Evolutionary conservation across 2,888 invertebrate species (phyloP), one percentile per base, ranked within the genome.

Genomic region (Phanerotoma sp.): DNA sequence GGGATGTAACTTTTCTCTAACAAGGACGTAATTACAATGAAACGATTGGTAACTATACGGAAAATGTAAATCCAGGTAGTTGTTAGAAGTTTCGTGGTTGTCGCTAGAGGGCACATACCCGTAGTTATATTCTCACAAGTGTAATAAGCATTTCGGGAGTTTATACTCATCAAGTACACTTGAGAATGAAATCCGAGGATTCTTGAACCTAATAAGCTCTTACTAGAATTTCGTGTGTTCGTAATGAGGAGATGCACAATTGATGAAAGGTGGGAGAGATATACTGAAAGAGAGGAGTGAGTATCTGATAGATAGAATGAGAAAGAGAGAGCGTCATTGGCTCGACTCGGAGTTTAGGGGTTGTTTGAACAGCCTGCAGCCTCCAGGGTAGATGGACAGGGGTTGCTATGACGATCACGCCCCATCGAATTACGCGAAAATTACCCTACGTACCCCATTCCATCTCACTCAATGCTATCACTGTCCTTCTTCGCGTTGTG

Each of bases 381-480:
- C 66, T 70, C 67, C 70, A 66, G 70, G 65, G 67, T 69, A 70
- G 68, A 68, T 63, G 62, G 58, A 51, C 35, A 61, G 59, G 67
- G 70, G 75, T 76, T 76, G 75, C 75, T 76, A 76, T 76, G 75
- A 75, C 76, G 75, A 75, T 75, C 72, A 72, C 74, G 72, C 72
- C 70, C 74, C 72, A 70, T 73, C 73, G 74, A 75, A 75, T 76
- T 75, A 75, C 72, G 70, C 71, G 73, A 74, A 73, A 74, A 75
- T 75, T 75, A 75, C 73, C 71, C 71, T 71, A 66, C 67, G 70
- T 68, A 67, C 70, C 69, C 65, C 69, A 62, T 59, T 60, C 58
- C 48, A 52, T 38, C 18, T 38, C 6, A 7, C 38, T 38, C 15
- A 7, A n/a, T 13, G n/a, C 13, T 35, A 11, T 38, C 16, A 42